These are phyloP conservation scores for Galendromus occidentalis DNA, from an alignment of 1,140 invertebrate genomes.

Conservation along the genomic window DNA sequence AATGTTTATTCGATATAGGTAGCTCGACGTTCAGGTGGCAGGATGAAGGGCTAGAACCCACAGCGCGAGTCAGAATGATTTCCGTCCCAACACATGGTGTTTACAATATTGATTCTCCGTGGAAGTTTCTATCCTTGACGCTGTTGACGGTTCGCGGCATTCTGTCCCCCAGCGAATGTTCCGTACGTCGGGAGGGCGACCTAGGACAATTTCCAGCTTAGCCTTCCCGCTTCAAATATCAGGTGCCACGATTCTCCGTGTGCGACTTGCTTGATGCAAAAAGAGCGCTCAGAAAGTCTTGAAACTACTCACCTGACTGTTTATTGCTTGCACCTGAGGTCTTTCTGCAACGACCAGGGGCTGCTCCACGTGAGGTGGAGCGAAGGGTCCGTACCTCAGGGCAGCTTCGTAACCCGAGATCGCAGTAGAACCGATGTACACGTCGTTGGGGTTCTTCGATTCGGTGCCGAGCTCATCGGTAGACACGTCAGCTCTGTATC, in stretches of 20 bases:
- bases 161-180: background rate
- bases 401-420: conserved; percentile 1
- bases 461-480: conserved; percentile 3
- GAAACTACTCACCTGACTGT: background rate
- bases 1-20: too few species aligned
- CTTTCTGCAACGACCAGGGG: background rate
- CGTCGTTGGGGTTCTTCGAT: conserved; percentile 11
- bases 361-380: background rate
- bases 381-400: conserved; percentile 1
- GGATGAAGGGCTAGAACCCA: too few species aligned
- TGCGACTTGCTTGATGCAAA: too few species aligned
- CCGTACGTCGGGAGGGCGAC: conserved; percentile 5
- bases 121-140: background rate
- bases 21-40: too few species aligned
- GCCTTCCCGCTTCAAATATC: too few species aligned
- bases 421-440: background rate
- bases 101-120: background rate
- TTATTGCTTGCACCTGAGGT: background rate
- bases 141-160: background rate
- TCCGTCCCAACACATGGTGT: background rate
- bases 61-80: background rate
- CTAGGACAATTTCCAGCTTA: background rate
- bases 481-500: background rate
- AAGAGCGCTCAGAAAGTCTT: too few species aligned
- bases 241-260: too few species aligned